These are phyloP conservation scores for Willisornis vidua DNA, from an alignment of 2,113 vertebrate genomes.

Conservation along the genomic window DNA sequence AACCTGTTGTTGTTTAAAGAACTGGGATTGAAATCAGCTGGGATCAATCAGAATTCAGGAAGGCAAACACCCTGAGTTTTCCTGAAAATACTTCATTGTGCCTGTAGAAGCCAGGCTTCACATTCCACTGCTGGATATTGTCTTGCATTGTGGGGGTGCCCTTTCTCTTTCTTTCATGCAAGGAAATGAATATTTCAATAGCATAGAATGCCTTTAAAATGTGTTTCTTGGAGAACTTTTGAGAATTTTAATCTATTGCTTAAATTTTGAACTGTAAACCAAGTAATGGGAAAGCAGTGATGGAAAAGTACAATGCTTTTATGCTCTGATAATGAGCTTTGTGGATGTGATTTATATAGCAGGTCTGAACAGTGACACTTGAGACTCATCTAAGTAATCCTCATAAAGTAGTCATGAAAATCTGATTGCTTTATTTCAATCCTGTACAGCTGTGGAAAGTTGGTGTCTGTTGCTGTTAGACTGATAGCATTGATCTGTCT, in stretches of 20 bases:
- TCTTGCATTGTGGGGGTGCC: not conserved
- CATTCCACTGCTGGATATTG: not conserved
- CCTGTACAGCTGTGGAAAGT: not conserved
- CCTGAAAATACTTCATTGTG: not conserved
- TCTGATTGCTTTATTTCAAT: not conserved
- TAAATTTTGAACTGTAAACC: not conserved
- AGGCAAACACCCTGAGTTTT: not conserved
- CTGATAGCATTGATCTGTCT: not conserved
- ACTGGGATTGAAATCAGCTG: not conserved
- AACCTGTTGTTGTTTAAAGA: not conserved
- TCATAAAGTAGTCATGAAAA: not conserved
- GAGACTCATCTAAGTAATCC: not conserved
- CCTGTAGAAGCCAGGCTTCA: not conserved
- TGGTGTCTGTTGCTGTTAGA: not conserved
- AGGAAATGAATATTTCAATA: not conserved
- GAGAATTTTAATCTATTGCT: not conserved
- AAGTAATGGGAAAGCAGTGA: not conserved
- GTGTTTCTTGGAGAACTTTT: not conserved
- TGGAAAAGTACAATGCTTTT: not conserved
- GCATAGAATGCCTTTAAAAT: not conserved
- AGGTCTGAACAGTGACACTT: not conserved
- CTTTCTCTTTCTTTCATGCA: not conserved
- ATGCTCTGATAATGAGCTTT: not conserved
- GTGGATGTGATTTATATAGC: not conserved
- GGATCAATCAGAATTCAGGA: not conserved